These are phyloP conservation scores for Darevskia nairensis DNA, from an alignment of 2,797 vertebrate genomes.

Conservation along the genomic window DNA sequence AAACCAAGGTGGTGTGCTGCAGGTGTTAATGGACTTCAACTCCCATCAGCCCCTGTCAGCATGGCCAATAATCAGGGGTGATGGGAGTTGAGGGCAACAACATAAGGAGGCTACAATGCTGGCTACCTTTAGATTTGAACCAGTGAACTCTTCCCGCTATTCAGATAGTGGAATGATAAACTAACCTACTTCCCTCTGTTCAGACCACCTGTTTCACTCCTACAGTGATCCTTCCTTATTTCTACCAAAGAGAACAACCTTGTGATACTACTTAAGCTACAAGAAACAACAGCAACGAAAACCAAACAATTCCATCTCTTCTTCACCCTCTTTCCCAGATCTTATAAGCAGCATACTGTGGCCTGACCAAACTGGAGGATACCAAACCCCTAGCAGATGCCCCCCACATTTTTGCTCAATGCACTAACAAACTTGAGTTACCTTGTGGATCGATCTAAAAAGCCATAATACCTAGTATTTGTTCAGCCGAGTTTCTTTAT, in stretches of 20 bases:
- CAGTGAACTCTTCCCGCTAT: background rate
- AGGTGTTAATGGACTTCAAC: too few species aligned
- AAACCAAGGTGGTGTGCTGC: too few species aligned
- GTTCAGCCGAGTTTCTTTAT: background rate
- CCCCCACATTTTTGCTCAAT: background rate
- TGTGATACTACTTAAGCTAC: slow-evolving; percentile 7
- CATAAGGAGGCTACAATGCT: too few species aligned
- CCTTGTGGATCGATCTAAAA: background rate
- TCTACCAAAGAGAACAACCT: slow-evolving; percentile 6
- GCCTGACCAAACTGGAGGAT: background rate
- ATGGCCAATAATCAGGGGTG: too few species aligned
- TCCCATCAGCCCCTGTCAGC: too few species aligned
- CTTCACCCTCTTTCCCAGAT: background rate
- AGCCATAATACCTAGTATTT: background rate
- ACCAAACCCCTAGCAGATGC: slow-evolving; percentile 1
- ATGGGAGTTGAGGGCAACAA: too few species aligned
- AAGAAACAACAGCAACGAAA: slow-evolving; percentile 10
- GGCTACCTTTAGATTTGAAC: background rate
- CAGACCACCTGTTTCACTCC: slow-evolving; percentile 21
- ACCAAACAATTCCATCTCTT: background rate
- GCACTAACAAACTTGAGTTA: background rate
- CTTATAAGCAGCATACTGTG: slow-evolving; percentile 22
- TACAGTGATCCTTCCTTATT: background rate
- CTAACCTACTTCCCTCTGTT: background rate
- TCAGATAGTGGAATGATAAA: background rate